These are phyloP conservation scores for Lophotis ruficrista DNA, from an alignment of 2,113 vertebrate genomes.

Conservation along the genomic window DNA sequence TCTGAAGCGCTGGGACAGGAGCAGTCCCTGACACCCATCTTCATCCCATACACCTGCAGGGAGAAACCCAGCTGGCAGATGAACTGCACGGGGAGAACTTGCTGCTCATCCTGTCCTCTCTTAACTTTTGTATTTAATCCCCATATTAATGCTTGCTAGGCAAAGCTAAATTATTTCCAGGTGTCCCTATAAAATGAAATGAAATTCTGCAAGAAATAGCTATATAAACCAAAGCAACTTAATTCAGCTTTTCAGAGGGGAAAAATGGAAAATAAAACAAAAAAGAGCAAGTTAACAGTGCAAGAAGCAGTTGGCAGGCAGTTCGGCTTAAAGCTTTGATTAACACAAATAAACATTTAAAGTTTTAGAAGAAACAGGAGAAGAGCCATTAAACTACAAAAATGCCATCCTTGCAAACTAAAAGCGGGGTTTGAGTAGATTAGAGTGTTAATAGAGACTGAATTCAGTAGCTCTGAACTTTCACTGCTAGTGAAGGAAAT, in stretches of 20 bases:
- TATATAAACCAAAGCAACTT: constrained; percentile 35
- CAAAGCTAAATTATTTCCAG: constrained; percentile 42
- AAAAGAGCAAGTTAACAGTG: not conserved
- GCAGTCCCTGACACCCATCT: not conserved
- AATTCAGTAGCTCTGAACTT: constrained; percentile 7
- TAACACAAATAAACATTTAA: not conserved
- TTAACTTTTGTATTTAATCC: not conserved
- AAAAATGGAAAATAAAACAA: not conserved
- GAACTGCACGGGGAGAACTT: not conserved
- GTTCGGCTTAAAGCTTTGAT: not conserved
- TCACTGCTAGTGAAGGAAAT: not conserved
- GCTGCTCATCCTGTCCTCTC: not conserved
- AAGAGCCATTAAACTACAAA: constrained; percentile 8
- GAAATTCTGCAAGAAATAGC: constrained; percentile 24
- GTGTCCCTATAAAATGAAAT: not conserved
- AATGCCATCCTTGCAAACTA: not conserved
- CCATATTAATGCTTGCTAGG: not conserved
- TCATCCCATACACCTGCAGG: not conserved
- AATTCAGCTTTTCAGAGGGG: constrained; percentile 28
- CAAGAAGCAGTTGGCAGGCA: not conserved
- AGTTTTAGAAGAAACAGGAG: constrained; percentile 5
- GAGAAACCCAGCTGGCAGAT: not conserved
- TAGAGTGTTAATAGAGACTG: not conserved
- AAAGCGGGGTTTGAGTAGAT: not conserved
- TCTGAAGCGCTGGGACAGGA: not conserved